Percentiles rank a stretch among this genome's conserved stretches.
Conservation (phyloP, 30 jellyfish, hydroid and myxozoan genomes). For the Turritopsis dohrnii region DNA sequence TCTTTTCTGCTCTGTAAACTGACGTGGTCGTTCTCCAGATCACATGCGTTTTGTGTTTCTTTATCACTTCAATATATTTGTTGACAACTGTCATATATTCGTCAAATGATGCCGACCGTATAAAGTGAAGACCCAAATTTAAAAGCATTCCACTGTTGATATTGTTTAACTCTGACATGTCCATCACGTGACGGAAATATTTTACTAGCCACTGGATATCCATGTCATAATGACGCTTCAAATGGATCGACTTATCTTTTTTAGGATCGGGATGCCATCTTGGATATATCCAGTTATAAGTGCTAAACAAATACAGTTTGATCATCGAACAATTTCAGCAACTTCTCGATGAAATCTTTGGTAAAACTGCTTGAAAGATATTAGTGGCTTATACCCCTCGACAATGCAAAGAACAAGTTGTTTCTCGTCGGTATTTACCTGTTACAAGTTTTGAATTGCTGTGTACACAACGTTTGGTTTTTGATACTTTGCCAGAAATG, state of each 20-base stretch:
- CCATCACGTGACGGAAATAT: constrained; percentile 28
- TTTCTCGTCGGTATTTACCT: constrained; percentile 34
- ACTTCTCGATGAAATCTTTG: too few relatives aligned
- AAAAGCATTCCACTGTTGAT: constrained; percentile 55
- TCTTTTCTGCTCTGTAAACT: constrained; percentile 54
- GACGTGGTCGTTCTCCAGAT: constrained; percentile 88
- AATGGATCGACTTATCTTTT: constrained; percentile 68
- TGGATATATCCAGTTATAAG: constrained; percentile 91
- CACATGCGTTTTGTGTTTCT: constrained; percentile 39
- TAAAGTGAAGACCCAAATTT: constrained; percentile 79
- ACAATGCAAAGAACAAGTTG: too few relatives aligned
- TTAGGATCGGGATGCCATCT: constrained; percentile 61
- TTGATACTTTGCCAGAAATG: constrained; percentile 55
- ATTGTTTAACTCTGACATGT: constrained; percentile 29
- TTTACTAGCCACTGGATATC: constrained; percentile 41
- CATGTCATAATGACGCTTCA: constrained; percentile 55
- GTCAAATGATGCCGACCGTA: constrained; percentile 74
- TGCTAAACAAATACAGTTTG: constrained; percentile 35
- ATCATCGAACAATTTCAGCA: background rate
- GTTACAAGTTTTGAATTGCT: constrained; percentile 47
- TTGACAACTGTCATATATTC: constrained; percentile 42
- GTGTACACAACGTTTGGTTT: constrained; percentile 56
- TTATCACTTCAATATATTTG: constrained; percentile 33
- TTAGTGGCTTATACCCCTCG: too few relatives aligned
- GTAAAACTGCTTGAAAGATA: too few relatives aligned